Evolutionary conservation across 2,888 invertebrate genomes (phyloP).

Genomic region (Salticus scenicus): DNA sequence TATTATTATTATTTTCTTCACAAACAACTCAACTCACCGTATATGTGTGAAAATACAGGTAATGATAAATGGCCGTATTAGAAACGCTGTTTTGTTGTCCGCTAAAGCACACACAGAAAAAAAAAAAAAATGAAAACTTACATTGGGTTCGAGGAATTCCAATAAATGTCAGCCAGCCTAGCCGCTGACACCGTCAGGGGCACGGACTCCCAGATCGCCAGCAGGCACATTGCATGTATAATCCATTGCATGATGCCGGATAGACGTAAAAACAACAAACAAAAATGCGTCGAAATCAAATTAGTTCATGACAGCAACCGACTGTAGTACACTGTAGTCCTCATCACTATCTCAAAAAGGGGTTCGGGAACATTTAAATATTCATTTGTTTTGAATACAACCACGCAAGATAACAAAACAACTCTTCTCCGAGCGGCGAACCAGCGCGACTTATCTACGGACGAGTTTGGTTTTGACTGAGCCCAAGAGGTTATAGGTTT

Average conservation of each 20-base stretch:
- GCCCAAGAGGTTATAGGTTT: constrained; percentile 55
- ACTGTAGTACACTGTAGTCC: background rate
- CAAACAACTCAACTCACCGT: too few species aligned
- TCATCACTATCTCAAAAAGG: background rate
- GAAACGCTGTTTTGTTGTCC: too few species aligned
- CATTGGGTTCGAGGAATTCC: constrained; percentile 93
- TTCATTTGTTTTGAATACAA: background rate
- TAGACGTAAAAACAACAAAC: constrained; percentile 4
- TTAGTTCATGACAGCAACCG: constrained; percentile 26
- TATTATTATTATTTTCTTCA: too few species aligned
- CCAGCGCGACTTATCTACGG: constrained; percentile 29
- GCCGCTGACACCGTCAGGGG: constrained; percentile 51
- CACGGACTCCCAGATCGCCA: constrained; percentile 45
- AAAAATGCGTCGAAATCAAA: background rate
- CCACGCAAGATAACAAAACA: background rate
- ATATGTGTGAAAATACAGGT: too few species aligned
- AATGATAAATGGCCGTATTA: too few species aligned
- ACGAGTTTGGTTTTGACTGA: constrained; percentile 63
- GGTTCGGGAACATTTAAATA: background rate
- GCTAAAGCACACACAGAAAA: too few species aligned
- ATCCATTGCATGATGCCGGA: constrained; percentile 61
- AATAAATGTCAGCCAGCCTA: constrained; percentile 81
- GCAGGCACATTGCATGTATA: constrained; percentile 34
- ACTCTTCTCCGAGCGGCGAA: background rate
- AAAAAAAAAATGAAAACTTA: constrained; percentile 76